Conservation (phyloP, 2,797 vertebrate species). For the Liasis olivaceus region DNA sequence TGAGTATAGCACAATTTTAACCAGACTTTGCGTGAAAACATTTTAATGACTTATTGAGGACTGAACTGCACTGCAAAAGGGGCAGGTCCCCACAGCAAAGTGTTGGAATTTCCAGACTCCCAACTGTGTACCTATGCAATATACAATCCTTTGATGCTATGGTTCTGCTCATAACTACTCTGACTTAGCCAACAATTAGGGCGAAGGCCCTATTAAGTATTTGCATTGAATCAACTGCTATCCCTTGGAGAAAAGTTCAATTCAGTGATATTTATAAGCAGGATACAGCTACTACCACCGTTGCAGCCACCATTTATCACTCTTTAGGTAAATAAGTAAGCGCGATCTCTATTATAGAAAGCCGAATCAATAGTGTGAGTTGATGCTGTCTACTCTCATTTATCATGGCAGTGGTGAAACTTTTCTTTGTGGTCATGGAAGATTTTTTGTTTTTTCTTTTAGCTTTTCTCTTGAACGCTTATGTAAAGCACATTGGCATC, state of each 20-base stretch:
- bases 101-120: background rate
- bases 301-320: background rate
- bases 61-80: background rate
- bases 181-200: background rate
- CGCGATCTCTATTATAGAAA: too few relatives aligned
- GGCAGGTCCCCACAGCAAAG: background rate
- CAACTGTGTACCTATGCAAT: background rate
- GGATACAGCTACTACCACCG: background rate
- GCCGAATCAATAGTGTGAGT: background rate
- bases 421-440: background rate
- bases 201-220: background rate
- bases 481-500: background rate
- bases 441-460: background rate
- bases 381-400: background rate
- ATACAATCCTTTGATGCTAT: background rate
- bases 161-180: background rate
- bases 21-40: background rate
- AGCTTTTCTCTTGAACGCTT: background rate
- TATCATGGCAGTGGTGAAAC: background rate
- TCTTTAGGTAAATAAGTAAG: background rate
- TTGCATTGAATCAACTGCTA: background rate
- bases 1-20: background rate
- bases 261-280: background rate
- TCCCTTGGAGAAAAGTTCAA: background rate
- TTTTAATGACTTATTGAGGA: background rate